Evolutionary conservation across 92 coral and sea anemone genomes (phyloP).

Genomic region (Parazoanthus swiftii): DNA sequence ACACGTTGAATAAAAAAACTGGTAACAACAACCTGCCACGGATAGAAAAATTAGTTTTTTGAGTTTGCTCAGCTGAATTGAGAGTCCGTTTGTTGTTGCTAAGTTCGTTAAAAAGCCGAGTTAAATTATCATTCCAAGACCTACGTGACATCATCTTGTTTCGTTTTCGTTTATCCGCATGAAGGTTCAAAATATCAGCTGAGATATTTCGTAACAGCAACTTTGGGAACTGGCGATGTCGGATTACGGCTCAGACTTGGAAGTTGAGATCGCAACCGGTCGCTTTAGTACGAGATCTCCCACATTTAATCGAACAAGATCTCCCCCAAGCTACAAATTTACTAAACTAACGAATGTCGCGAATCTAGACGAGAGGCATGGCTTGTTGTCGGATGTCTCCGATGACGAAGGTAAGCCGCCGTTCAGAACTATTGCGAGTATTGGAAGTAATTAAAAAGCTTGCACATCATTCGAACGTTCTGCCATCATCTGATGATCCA

Average conservation of each 20-base stretch:
- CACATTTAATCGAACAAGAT: slow-evolving; percentile 13
- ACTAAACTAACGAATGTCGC: slow-evolving; percentile 1
- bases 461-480: not conserved
- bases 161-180: not conserved
- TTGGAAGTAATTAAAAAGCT: not conserved
- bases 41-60: not conserved
- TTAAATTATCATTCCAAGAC: no score
- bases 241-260: slow-evolving; percentile 21
- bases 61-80: not conserved
- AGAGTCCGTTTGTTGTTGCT: no score
- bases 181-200: not conserved
- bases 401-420: slow-evolving; percentile 22
- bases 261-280: slow-evolving; percentile 32
- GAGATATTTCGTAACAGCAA: not conserved
- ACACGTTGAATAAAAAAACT: no score
- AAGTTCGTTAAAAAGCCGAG: no score
- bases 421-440: not conserved
- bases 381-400: slow-evolving; percentile 7
- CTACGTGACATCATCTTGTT: not conserved
- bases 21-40: not conserved
- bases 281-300: slow-evolving; percentile 26
- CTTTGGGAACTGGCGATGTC: not conserved
- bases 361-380: slow-evolving; percentile 16
- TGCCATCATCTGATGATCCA: no score
- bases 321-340: slow-evolving; percentile 23